A percentile compares a stretch with the other conserved stretches of the same genome.
These are phyloP conservation scores for Eriocheir sinensis DNA, from an alignment of 1,140 invertebrate genomes.

Conservation along the genomic window DNA sequence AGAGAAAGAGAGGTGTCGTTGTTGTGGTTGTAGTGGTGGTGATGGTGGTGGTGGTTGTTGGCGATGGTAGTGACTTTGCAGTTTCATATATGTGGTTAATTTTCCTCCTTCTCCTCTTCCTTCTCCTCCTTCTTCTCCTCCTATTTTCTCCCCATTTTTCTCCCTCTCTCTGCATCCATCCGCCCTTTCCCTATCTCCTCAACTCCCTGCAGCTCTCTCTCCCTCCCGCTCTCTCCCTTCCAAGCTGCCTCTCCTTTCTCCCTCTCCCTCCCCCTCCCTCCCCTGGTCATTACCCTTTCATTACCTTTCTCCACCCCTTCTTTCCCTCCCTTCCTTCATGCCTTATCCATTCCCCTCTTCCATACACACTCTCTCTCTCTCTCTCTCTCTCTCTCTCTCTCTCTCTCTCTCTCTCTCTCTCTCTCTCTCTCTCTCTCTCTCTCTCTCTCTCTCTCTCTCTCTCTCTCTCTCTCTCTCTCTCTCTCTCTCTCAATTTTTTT, in stretches of 20 bases:
- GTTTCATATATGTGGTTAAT: not conserved
- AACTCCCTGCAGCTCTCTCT: not conserved
- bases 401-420: slow-evolving; percentile 1
- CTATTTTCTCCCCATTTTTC: not conserved
- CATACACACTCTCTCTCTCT: not conserved
- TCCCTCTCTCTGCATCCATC: not conserved
- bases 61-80: not conserved
- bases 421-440: slow-evolving; percentile 20
- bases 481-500: not conserved
- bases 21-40: not conserved
- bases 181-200: not conserved
- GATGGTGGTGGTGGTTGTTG: not conserved
- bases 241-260: not conserved
- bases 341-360: slow-evolving; percentile 22
- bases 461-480: not conserved
- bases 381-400: slow-evolving; percentile 20
- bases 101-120: not conserved
- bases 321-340: not conserved
- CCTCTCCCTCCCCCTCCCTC: not conserved
- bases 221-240: no score
- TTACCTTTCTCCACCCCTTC: not conserved
- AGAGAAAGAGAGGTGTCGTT: not conserved
- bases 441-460: not conserved
- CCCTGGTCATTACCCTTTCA: not conserved
- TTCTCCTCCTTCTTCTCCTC: not conserved